phyloP scores from a whole-genome alignment of 2,888 invertebrate species.

The Acanthosepion lycidas region DNA sequence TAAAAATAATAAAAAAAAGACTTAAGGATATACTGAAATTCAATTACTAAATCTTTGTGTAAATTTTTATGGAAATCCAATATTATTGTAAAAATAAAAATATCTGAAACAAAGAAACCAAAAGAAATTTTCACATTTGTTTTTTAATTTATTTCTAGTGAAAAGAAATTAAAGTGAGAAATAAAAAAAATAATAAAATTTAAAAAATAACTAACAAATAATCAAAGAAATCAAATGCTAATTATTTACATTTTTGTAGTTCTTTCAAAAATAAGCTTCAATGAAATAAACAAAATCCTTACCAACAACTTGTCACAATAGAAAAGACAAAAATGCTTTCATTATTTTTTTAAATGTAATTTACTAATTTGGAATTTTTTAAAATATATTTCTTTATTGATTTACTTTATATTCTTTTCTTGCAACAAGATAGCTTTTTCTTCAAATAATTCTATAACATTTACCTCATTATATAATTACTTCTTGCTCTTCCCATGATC shows the following conservation, averaged over 20 bases:
- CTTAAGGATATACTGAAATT: background rate
- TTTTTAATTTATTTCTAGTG: background rate
- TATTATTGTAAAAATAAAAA: background rate
- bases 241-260: background rate
- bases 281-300: background rate
- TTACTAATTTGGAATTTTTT: background rate
- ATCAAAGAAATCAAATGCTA: background rate
- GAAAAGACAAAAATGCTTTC: background rate
- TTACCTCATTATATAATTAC: constrained; percentile 14
- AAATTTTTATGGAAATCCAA: background rate
- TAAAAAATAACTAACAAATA: background rate
- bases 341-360: background rate
- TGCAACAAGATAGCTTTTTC: background rate
- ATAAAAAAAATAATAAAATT: background rate
- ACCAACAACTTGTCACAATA: background rate
- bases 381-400: background rate
- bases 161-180: background rate
- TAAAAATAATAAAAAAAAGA: background rate
- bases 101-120: background rate
- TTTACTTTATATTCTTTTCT: background rate
- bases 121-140: background rate
- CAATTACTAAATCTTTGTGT: background rate
- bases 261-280: background rate
- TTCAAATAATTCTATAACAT: background rate
- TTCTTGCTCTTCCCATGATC: constrained; percentile 4